Percentiles rank a stretch among this genome's conserved stretches.
Evolutionary conservation across 2,113 vertebrate genomes (phyloP).

Genomic region (Anguilla japonica): DNA sequence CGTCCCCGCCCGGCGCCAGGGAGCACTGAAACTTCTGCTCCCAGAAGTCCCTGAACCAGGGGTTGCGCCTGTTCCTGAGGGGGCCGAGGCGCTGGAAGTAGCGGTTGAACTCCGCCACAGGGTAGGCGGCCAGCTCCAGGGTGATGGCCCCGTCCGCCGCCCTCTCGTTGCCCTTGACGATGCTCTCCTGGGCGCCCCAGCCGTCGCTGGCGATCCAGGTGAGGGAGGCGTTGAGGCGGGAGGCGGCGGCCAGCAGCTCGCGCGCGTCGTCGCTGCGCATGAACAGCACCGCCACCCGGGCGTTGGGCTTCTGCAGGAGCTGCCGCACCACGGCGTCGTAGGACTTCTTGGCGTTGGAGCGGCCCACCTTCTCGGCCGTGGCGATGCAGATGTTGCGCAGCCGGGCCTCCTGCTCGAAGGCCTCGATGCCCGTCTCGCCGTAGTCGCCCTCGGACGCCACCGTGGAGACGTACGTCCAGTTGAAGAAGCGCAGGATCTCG

Average conservation of each 20-base stretch:
- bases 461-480: conserved; percentile 98
- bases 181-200: conserved; percentile 96
- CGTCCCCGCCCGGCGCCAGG: conserved; percentile 64
- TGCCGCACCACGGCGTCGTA: conserved; percentile 91
- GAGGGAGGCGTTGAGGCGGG: conserved; percentile 89
- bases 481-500: conserved; percentile 91
- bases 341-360: conserved; percentile 91
- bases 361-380: conserved; percentile 92
- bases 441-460: conserved; percentile 97
- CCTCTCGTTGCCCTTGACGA: conserved; percentile 91
- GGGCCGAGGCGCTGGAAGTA: conserved; percentile 91
- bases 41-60: conserved; percentile 99
- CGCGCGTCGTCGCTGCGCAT: conserved; percentile 90
- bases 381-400: conserved; percentile 96
- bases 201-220: conserved; percentile 98
- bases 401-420: conserved; percentile 94
- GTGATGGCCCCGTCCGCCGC: conserved; percentile 92
- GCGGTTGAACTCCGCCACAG: conserved; percentile 84
- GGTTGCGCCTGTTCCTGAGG: conserved; percentile 85
- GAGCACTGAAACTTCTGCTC: conserved; percentile 96
- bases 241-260: conserved; percentile 89
- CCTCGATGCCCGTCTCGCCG: conserved; percentile 94
- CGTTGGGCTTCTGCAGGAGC: conserved; percentile 92
- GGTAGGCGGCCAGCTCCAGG: conserved; percentile 89
- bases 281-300: conserved; percentile 92